These are phyloP conservation scores for Rhodinocichla rosea DNA, from an alignment of 2,113 vertebrate species.

Conservation along the genomic window DNA sequence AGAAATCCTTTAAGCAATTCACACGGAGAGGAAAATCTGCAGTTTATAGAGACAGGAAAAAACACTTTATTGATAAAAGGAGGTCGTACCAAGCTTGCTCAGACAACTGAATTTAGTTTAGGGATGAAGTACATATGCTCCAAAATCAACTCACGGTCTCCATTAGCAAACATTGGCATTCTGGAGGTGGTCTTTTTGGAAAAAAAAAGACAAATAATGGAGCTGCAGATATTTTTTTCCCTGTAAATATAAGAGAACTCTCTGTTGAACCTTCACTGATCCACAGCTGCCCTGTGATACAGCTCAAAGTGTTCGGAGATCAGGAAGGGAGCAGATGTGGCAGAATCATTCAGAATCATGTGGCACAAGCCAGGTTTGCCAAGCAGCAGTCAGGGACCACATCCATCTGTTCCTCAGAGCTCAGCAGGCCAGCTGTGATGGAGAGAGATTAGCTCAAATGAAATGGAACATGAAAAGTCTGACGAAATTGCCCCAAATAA, in stretches of 20 bases:
- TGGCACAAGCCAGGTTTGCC: not conserved
- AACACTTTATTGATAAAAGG: not conserved
- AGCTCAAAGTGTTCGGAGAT: not conserved
- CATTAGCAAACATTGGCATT: not conserved
- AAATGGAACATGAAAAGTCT: conserved; percentile 29
- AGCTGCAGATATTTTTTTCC: accelerated
- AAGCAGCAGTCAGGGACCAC: not conserved
- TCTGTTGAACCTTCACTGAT: not conserved
- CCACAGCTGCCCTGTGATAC: not conserved
- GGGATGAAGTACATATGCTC: not conserved
- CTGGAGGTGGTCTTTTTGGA: not conserved
- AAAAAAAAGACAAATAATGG: not conserved
- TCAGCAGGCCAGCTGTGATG: not conserved
- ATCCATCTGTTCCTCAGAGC: not conserved
- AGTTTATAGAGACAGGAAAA: not conserved
- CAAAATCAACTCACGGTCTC: not conserved
- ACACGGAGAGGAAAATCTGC: not conserved
- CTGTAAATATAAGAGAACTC: not conserved
- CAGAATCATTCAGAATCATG: not conserved
- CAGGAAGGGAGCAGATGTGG: not conserved
- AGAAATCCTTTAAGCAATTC: not conserved
- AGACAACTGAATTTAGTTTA: not conserved
- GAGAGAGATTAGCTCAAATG: conserved; percentile 9
- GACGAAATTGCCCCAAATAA: conserved; percentile 22
- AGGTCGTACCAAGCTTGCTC: not conserved